phyloP scores from a whole-genome alignment of 2,888 invertebrate genomes.

The Drosophila putrida region DNA sequence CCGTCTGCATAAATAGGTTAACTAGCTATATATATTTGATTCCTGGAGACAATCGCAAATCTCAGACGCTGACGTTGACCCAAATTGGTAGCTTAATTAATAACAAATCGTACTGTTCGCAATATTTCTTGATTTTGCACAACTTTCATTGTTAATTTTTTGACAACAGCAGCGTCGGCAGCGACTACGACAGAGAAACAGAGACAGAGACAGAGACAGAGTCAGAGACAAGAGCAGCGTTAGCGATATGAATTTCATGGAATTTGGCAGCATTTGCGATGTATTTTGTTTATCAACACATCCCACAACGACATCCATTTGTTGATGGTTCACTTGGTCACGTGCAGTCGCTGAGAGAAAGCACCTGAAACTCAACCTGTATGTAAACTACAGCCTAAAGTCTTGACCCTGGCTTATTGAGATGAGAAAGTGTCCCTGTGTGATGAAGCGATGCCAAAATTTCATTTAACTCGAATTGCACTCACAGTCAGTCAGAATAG shows the following conservation, averaged over 20 bases:
- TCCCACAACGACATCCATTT: slow-evolving; percentile 34
- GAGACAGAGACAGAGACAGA: neutral
- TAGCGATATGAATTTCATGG: slow-evolving; percentile 57
- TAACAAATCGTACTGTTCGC: slow-evolving; percentile 24
- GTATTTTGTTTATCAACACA: slow-evolving; percentile 47
- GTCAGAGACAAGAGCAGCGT: slow-evolving; percentile 7
- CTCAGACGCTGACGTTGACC: slow-evolving; percentile 53
- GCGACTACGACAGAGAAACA: neutral
- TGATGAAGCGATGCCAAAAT: slow-evolving; percentile 9
- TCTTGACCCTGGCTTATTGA: slow-evolving; percentile 27
- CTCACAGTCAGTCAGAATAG: slow-evolving; percentile 11
- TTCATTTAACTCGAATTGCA: slow-evolving; percentile 53
- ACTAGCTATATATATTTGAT: slow-evolving; percentile 38
- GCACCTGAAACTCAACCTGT: neutral
- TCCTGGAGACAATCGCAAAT: slow-evolving; percentile 1
- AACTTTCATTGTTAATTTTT: slow-evolving; percentile 32
- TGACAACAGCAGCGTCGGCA: slow-evolving; percentile 3
- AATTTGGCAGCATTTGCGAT: slow-evolving; percentile 46
- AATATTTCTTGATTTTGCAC: neutral
- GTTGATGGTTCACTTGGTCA: slow-evolving; percentile 35
- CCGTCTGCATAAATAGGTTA: slow-evolving; percentile 40
- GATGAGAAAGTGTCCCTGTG: slow-evolving; percentile 57
- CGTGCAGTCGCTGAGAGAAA: slow-evolving; percentile 49
- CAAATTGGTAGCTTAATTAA: slow-evolving; percentile 35
- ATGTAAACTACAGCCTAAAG: neutral